A percentile compares a stretch with the other conserved stretches of the same genome.
Conservation (phyloP, 2,888 invertebrate species). For the Hipparchia semele region DNA sequence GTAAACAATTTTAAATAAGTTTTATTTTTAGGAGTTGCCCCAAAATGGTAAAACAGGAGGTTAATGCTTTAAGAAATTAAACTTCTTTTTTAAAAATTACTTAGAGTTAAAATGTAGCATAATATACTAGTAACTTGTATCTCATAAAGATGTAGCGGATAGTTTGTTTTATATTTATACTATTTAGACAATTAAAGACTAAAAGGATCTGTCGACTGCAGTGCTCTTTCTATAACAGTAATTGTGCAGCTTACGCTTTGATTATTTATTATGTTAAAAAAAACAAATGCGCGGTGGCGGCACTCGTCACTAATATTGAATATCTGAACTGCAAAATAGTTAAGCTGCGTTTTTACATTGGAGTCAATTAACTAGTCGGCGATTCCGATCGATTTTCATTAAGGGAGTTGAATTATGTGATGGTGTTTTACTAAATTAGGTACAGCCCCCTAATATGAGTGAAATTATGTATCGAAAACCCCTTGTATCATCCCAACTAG, state of each 20-base stretch:
- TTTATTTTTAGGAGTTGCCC: too few species aligned
- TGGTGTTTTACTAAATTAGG: conserved; percentile 51
- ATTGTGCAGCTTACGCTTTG: too few species aligned
- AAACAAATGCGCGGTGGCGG: neutral
- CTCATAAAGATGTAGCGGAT: too few species aligned
- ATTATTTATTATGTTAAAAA: neutral
- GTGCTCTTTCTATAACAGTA: too few species aligned
- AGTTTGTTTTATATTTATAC: neutral
- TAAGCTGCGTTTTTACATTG: conserved; percentile 20
- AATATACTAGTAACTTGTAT: too few species aligned
- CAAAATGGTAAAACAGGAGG: too few species aligned
- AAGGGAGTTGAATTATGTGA: conserved; percentile 47
- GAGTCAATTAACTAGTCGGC: conserved; percentile 51
- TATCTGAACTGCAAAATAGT: neutral
- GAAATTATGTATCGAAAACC: conserved; percentile 13
- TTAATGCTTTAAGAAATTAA: too few species aligned
- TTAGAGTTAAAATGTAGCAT: too few species aligned
- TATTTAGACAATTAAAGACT: too few species aligned
- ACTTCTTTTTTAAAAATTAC: too few species aligned
- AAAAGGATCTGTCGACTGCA: too few species aligned
- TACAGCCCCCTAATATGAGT: conserved; percentile 49
- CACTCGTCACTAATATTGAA: neutral
- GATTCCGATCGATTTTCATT: conserved; percentile 57
- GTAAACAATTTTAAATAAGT: too few species aligned
- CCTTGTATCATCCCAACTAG: conserved; percentile 11